Conservation (phyloP, 2,113 vertebrate species). For the Poicephalus gulielmi region DNA sequence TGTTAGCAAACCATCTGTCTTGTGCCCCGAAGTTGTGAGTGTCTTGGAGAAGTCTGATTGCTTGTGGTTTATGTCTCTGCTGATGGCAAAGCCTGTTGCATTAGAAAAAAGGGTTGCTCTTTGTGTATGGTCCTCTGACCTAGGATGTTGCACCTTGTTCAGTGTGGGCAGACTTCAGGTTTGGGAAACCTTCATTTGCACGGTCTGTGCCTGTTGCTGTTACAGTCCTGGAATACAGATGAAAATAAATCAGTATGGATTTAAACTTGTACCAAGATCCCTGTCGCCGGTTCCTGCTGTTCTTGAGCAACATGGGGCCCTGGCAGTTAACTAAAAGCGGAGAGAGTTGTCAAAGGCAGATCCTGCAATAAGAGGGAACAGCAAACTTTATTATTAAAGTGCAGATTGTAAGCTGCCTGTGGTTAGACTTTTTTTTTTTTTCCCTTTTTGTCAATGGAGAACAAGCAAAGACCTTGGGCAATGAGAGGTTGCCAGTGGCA, state of each 20-base stretch:
- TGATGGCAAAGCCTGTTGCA: background rate
- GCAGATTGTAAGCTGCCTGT: background rate
- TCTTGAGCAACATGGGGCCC: background rate
- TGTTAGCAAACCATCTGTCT: background rate
- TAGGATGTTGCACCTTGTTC: accelerated
- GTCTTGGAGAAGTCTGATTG: background rate
- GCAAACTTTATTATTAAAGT: background rate
- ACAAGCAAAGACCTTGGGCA: background rate
- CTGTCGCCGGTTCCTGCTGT: accelerated
- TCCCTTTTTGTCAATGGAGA: background rate
- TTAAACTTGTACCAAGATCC: background rate
- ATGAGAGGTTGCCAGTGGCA: background rate
- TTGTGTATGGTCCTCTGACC: accelerated
- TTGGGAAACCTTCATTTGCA: background rate
- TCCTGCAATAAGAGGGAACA: background rate
- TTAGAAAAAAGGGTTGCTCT: background rate
- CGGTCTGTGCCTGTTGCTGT: accelerated
- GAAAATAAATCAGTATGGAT: background rate
- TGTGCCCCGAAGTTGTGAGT: accelerated
- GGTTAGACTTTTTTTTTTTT: background rate
- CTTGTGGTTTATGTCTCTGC: background rate
- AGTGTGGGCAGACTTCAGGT: accelerated
- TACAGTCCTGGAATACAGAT: accelerated
- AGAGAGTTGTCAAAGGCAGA: background rate
- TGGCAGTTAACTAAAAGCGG: background rate